Conservation (phyloP, 2,888 invertebrate genomes). For the Apotomis capreana region DNA sequence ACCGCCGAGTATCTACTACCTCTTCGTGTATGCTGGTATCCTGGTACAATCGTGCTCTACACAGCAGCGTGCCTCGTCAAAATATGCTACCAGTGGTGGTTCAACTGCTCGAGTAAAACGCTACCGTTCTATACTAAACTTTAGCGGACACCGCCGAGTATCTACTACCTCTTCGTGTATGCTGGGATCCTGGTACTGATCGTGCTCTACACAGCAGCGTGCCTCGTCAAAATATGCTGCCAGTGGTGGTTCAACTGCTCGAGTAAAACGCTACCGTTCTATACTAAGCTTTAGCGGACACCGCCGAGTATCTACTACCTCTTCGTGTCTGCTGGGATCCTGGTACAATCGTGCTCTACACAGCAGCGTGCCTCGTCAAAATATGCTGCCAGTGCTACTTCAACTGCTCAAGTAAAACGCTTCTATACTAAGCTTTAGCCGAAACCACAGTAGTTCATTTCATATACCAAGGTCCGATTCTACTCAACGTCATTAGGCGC, state of each 20-base stretch:
- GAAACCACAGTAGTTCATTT: too few species aligned
- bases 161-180: too few species aligned
- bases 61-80: constrained; percentile 9
- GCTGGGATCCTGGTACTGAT: constrained; percentile 55
- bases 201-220: background rate
- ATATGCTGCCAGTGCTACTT: constrained; percentile 6
- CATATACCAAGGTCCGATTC: too few species aligned
- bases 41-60: too few species aligned
- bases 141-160: background rate
- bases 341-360: background rate
- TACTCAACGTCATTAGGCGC: too few species aligned
- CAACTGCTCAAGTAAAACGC: background rate
- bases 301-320: constrained; percentile 53
- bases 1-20: too few species aligned
- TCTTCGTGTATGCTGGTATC: too few species aligned
- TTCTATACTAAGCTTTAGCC: constrained; percentile 28
- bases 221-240: constrained; percentile 10
- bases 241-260: background rate
- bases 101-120: background rate
- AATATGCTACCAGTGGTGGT: constrained; percentile 4
- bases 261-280: constrained; percentile 7
- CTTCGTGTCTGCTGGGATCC: too few species aligned
- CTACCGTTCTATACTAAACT: constrained; percentile 29
- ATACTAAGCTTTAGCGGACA: constrained; percentile 16
- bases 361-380: constrained; percentile 1